Conservation (phyloP, 1,140 invertebrate species). For the Dendroctonus valens region DNA sequence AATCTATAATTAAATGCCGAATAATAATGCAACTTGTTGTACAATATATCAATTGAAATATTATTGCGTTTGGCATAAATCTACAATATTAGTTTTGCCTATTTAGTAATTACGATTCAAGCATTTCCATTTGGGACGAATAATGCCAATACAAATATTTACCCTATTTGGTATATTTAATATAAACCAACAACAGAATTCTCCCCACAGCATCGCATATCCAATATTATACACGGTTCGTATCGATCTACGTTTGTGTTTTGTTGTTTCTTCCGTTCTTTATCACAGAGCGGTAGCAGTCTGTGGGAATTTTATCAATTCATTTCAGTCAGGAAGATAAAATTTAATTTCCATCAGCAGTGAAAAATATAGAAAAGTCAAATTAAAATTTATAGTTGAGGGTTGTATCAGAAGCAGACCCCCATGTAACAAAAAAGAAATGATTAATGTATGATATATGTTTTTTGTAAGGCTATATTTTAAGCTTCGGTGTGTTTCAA, state of each 20-base stretch:
- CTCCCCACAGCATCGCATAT: neutral
- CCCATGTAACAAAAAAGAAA: too few species aligned
- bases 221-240: constrained; percentile 4
- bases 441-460: too few species aligned
- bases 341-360: constrained; percentile 1
- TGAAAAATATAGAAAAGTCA: neutral
- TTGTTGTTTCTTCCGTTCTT: constrained; percentile 27
- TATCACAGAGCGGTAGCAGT: constrained; percentile 18
- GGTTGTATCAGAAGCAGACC: too few species aligned
- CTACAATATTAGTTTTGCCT: neutral
- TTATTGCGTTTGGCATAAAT: neutral
- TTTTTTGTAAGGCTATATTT: too few species aligned
- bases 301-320: constrained; percentile 22
- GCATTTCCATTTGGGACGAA: neutral
- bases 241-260: constrained; percentile 24
- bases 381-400: neutral
- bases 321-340: constrained; percentile 7
- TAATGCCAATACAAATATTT: constrained; percentile 24
- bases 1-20: too few species aligned
- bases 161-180: constrained; percentile 18
- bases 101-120: constrained; percentile 3
- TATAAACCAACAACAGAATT: constrained; percentile 6
- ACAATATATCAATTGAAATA: too few species aligned
- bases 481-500: too few species aligned
- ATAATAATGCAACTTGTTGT: too few species aligned